Conservation (phyloP, 2,888 invertebrate species). For the Oscheius sp. region DNA sequence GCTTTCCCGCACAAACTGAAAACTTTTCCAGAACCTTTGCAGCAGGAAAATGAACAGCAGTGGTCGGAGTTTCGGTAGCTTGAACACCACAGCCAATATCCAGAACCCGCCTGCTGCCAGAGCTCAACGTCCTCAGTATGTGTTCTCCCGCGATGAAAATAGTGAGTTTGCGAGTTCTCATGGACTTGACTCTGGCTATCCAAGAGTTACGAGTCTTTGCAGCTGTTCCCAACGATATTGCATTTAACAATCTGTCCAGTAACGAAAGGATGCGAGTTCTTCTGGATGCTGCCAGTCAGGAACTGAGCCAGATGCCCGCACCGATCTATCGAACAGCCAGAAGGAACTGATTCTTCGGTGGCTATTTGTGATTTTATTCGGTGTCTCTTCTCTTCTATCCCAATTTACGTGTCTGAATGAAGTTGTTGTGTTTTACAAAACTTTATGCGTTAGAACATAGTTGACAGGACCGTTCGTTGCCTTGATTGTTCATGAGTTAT, state of each 20-base stretch:
- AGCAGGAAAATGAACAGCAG: conserved; percentile 4
- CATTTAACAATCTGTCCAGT: not conserved
- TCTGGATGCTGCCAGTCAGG: conserved; percentile 6
- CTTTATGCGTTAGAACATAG: too few relatives aligned
- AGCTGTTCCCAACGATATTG: not conserved
- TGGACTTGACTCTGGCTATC: not conserved
- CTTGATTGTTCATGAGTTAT: too few relatives aligned
- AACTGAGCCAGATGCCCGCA: not conserved
- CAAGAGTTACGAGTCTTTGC: not conserved
- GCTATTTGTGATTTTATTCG: too few relatives aligned
- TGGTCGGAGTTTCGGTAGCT: not conserved
- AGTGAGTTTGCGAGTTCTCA: not conserved
- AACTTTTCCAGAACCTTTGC: not conserved
- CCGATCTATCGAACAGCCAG: too few relatives aligned
- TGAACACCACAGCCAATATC: not conserved
- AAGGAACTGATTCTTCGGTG: too few relatives aligned
- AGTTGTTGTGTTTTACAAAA: too few relatives aligned
- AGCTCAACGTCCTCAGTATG: not conserved
- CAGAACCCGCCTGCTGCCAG: not conserved
- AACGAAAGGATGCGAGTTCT: conserved; percentile 4
- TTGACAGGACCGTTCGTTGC: too few relatives aligned
- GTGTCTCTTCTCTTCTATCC: too few relatives aligned
- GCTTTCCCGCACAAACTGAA: not conserved
- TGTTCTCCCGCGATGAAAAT: conserved; percentile 2
- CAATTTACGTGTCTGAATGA: too few relatives aligned